These are phyloP conservation scores for Ethmia dodecea DNA, from an alignment of 2,888 invertebrate genomes.

Conservation along the genomic window DNA sequence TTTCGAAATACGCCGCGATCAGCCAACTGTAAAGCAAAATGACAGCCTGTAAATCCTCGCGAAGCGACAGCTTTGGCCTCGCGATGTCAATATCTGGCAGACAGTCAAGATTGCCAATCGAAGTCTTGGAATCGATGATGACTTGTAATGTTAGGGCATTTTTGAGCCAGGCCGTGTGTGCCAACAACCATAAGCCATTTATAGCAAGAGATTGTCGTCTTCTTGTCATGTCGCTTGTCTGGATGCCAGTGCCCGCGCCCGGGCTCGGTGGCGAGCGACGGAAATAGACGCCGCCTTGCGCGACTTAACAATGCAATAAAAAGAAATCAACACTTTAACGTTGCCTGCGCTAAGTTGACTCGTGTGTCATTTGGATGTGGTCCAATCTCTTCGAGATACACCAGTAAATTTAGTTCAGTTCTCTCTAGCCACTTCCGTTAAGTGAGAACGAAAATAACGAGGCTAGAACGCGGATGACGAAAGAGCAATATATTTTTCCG, in stretches of 20 bases:
- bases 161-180: conserved; percentile 15
- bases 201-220: conserved; percentile 69
- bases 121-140: neutral
- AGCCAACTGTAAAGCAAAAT: conserved; percentile 18
- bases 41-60: neutral
- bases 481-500: conserved; percentile 43
- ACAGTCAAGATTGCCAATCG: conserved; percentile 1
- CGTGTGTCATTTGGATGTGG: conserved; percentile 71
- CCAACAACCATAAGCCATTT: conserved; percentile 65
- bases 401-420: conserved; percentile 56
- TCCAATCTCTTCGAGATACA: conserved; percentile 60
- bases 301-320: conserved; percentile 77
- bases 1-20: conserved; percentile 20
- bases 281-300: conserved; percentile 66
- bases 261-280: conserved; percentile 54
- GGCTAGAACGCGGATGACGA: conserved; percentile 43
- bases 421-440: conserved; percentile 66
- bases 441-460: conserved; percentile 60
- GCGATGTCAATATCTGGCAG: conserved; percentile 1
- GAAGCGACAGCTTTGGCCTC: neutral
- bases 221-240: conserved; percentile 65
- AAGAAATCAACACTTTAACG: conserved; percentile 73
- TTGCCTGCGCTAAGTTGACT: conserved; percentile 70
- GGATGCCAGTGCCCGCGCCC: conserved; percentile 66
- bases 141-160: no score